Evolutionary conservation across 1,140 invertebrate genomes (phyloP).

Genomic region (Drosophila leontia): DNA sequence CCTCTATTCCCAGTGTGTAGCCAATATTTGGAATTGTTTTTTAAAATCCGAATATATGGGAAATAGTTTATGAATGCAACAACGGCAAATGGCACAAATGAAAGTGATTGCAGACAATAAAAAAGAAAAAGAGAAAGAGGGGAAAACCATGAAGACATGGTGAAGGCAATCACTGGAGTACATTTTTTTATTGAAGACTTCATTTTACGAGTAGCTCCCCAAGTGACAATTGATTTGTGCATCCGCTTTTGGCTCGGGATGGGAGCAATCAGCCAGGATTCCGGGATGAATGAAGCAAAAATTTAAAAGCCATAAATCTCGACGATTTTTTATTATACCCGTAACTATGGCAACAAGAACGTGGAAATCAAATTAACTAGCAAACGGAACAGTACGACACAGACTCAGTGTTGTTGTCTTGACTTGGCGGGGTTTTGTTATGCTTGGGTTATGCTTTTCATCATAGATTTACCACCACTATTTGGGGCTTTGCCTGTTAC

Average conservation of each 20-base stretch:
- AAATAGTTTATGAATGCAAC: background rate
- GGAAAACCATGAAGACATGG: conserved; percentile 12
- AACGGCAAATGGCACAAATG: background rate
- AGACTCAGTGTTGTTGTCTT: background rate
- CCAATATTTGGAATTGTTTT: background rate
- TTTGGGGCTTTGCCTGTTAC: no score
- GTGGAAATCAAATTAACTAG: conserved; percentile 65
- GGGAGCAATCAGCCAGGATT: conserved; percentile 44
- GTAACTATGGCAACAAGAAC: conserved; percentile 44
- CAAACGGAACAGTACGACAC: conserved; percentile 25
- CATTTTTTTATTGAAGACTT: conserved; percentile 33
- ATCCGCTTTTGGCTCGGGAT: conserved; percentile 48
- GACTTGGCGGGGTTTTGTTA: background rate
- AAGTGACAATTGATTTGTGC: conserved; percentile 64
- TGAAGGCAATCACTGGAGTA: conserved; percentile 13
- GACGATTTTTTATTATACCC: conserved; percentile 44
- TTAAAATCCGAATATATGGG: background rate
- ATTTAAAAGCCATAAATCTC: conserved; percentile 77
- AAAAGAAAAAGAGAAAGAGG: background rate
- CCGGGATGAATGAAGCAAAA: conserved; percentile 57
- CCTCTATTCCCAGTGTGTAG: background rate
- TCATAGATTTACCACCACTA: no score
- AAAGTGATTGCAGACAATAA: conserved; percentile 14
- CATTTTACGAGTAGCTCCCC: conserved; percentile 28
- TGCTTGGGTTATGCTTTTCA: no score